Evolutionary conservation across 2,888 invertebrate genomes (phyloP), one percentile per base, ranked within the genome.

Genomic region (Drosophila leonis): DNA sequence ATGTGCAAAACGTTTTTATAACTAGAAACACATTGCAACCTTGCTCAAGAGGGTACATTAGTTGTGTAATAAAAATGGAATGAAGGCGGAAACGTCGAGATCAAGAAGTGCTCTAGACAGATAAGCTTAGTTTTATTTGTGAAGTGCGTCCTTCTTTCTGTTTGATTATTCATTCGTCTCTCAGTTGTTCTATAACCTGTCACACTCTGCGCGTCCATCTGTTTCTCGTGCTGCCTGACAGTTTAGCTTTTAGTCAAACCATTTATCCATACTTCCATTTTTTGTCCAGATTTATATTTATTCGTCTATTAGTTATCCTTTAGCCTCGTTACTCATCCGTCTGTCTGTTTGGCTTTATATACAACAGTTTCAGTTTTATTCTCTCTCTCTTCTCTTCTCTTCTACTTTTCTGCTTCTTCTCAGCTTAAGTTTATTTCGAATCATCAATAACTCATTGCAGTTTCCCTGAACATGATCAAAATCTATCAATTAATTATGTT

Each of bases 1-100:
- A 18, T 35, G 7, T n/a, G 35, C 37, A 44, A 52, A 51, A 41
- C 13, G 48, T 42, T 39, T 31, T 15, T 65, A 27, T 41, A 35
- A 48, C 51, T 20, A 18, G 12, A n/a, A 33, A 33, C 15, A 18
- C 20, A 20, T 1, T 35, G 27, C 1, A 27, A 12, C 3, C 15
- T 8, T n/a, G 2, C 9, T 2, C 1, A 13, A 12, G 4, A 5
- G 39, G 12, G 39, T 54, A 37, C 6, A 37, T 20, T 27, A 7
- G 6, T 12, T 18, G 18, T 6, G 20, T 42, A 2, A 42, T 20
- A 13, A 24, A 24, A 10, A 12, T n/a, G n/a, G n/a, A n/a, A n/a
- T n/a, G n/a, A n/a, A n/a, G 24, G 24, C 4, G 4, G 4, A 24
- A 24, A 24, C 24, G 4, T 24, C 24, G 24, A 24, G 24, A 24